Percentiles rank a stretch among this genome's conserved stretches.
Conservation (phyloP, 2,113 vertebrate species). For the Excalfactoria chinensis region DNA sequence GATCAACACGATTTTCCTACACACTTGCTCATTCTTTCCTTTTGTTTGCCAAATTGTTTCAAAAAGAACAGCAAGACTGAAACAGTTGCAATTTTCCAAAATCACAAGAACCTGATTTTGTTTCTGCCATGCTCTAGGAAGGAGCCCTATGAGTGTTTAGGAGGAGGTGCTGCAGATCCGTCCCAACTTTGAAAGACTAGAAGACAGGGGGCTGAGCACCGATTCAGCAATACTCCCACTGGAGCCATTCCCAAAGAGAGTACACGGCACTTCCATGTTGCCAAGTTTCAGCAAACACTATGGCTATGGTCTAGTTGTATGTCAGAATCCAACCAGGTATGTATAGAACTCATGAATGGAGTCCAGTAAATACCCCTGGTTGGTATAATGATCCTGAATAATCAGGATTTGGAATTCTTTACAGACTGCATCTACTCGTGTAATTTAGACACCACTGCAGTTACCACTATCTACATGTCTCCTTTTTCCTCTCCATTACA, state of each 20-base stretch:
- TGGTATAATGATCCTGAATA: background rate
- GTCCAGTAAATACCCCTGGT: background rate
- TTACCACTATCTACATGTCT: background rate
- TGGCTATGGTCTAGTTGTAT: accelerated
- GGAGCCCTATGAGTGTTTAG: background rate
- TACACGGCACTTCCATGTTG: background rate
- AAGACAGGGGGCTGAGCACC: background rate
- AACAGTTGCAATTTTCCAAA: background rate
- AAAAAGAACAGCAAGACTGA: background rate
- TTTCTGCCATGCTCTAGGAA: background rate
- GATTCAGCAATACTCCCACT: background rate
- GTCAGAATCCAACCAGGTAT: accelerated
- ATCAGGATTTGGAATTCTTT: background rate
- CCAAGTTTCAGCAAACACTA: background rate
- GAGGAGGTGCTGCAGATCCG: background rate
- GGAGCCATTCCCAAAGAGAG: background rate
- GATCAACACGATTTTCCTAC: background rate
- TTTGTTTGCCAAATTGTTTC: background rate
- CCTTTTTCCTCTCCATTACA: background rate
- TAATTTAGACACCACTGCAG: background rate
- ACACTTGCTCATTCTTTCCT: background rate
- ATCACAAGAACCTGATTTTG: background rate
- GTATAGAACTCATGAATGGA: background rate
- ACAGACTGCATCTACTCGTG: background rate
- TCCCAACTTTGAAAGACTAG: background rate